A percentile compares a stretch with the other conserved stretches of the same genome.
Conservation (phyloP, 2,113 vertebrate species). For the Ageneiosus marmoratus region DNA sequence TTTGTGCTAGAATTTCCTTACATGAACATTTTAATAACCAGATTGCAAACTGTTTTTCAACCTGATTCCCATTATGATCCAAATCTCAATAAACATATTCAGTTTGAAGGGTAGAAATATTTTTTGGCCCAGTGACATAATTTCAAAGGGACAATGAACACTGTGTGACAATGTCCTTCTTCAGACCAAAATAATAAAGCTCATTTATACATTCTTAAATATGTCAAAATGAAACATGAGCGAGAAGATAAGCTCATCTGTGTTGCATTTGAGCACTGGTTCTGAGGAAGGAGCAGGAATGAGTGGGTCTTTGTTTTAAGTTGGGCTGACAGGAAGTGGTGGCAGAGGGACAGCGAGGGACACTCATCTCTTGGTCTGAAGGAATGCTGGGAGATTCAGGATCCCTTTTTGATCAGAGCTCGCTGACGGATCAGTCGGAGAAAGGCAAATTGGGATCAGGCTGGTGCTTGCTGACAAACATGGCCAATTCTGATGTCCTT, state of each 20-base stretch:
- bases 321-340: constrained; percentile 73
- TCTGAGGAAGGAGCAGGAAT: constrained; percentile 32
- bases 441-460: constrained; percentile 75
- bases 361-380: constrained; percentile 69
- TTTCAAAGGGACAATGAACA: constrained; percentile 60
- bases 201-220: constrained; percentile 31
- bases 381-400: constrained; percentile 65
- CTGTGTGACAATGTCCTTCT: constrained; percentile 62
- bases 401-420: constrained; percentile 75
- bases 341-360: constrained; percentile 72
- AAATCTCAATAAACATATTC: constrained; percentile 33
- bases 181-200: constrained; percentile 30
- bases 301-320: constrained; percentile 67
- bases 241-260: constrained; percentile 69
- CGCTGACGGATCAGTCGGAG: constrained; percentile 73
- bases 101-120: neutral
- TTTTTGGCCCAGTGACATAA: constrained; percentile 27
- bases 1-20: constrained; percentile 41
- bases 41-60: constrained; percentile 28
- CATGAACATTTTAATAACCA: constrained; percentile 22
- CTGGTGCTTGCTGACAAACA: constrained; percentile 69
- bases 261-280: constrained; percentile 63
- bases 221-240: constrained; percentile 70
- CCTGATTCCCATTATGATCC: constrained; percentile 7
- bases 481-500: constrained; percentile 73